These are phyloP conservation scores for Catotricha subobsoleta DNA, from an alignment of 2,888 invertebrate species.

Conservation along the genomic window DNA sequence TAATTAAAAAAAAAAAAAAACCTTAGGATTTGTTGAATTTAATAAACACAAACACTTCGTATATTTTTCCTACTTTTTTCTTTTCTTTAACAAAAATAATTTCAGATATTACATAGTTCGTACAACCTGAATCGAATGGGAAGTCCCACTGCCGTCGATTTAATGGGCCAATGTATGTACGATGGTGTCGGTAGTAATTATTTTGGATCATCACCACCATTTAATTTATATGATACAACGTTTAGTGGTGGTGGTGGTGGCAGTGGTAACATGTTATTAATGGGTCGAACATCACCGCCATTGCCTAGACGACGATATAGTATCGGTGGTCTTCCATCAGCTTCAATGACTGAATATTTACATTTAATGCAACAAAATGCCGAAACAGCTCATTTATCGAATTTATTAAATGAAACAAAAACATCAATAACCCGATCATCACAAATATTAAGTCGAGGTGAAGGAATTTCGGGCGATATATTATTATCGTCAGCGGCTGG, in stretches of 20 bases:
- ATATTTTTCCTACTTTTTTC: background rate
- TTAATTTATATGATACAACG: conserved; percentile 5
- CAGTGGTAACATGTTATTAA: background rate
- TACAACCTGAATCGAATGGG: conserved; percentile 19
- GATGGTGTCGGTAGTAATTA: conserved; percentile 4
- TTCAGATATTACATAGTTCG: conserved; percentile 31
- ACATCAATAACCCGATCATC: conserved; percentile 30
- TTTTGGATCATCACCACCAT: conserved; percentile 5
- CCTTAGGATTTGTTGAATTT: no score
- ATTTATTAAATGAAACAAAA: conserved; percentile 29
- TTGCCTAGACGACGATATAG: conserved; percentile 26
- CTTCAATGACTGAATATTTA: conserved; percentile 26
- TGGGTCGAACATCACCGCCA: conserved; percentile 8
- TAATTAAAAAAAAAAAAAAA: background rate
- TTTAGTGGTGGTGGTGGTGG: conserved; percentile 1
- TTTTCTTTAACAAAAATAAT: conserved; percentile 16
- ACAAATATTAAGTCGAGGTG: conserved; percentile 20
- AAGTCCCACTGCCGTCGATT: conserved; percentile 29
- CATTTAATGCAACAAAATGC: conserved; percentile 7
- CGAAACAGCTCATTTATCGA: conserved; percentile 24
- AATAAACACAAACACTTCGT: no score
- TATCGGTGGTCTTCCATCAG: conserved; percentile 29
- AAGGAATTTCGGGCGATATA: background rate
- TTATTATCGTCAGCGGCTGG: background rate
- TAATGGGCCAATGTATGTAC: conserved; percentile 23